These are phyloP conservation scores for Rhopalosiphum nymphaeae DNA, from an alignment of 2,888 invertebrate genomes.

Conservation along the genomic window DNA sequence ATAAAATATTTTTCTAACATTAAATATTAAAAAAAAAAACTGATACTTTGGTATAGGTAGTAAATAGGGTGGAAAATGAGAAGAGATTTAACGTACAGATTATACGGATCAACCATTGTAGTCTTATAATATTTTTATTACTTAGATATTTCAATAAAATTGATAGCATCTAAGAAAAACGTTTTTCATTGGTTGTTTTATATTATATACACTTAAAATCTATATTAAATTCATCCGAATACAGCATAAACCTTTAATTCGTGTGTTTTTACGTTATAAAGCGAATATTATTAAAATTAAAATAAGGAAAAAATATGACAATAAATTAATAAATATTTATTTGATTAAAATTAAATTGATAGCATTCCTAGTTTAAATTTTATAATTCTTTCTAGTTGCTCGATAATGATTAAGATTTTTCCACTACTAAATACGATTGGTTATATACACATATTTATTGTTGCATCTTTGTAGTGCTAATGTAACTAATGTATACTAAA, in stretches of 20 bases:
- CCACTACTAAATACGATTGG: not conserved
- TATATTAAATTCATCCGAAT: not conserved
- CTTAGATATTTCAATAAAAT: not conserved
- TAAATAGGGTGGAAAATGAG: conserved; percentile 5
- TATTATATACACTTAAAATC: not conserved
- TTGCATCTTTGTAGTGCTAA: not conserved
- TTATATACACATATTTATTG: not conserved
- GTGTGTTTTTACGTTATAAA: not conserved
- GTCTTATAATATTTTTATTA: not conserved
- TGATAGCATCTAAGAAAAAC: not conserved
- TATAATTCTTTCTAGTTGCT: not conserved
- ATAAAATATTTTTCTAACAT: not conserved
- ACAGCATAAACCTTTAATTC: not conserved
- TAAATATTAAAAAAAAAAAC: not conserved
- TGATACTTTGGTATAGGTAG: not conserved
- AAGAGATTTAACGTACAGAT: not conserved
- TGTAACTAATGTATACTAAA: not conserved
- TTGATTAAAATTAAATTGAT: not conserved
- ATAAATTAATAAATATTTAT: not conserved
- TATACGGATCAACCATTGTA: not conserved
- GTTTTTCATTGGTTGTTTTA: not conserved
- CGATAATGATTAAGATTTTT: not conserved
- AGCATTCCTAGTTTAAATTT: not conserved
- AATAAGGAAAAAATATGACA: not conserved
- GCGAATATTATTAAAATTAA: not conserved